Base-by-base conservation (phyloP, 2,113 vertebrate species). In the Sceloporus undulatus region DNA sequence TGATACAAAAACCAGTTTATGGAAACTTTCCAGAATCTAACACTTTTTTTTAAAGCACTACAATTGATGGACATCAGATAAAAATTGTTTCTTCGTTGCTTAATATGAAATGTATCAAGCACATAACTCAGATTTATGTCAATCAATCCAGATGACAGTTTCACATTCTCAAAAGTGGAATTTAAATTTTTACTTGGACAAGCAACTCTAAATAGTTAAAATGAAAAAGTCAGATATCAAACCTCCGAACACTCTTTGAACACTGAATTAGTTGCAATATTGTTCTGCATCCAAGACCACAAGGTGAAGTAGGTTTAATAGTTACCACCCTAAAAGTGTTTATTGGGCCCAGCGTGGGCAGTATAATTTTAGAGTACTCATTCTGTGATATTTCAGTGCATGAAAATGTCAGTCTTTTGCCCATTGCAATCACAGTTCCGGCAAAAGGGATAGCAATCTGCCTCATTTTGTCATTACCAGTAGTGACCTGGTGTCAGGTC, bases 401-500 rank as follows among this genome's bases (percentile, higher is more conserved):
- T 59, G 77, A 54, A 54, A 62, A 18, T 70, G 54, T 40, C 48
- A 87, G 7, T 56, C 34, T 34, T 54, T 80, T 59, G 34, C 16
- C n/a, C 11, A 29, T 79, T 71, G 38, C 40, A 59, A 27, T 38
- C 77, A 71, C 34, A 14, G 21, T 42, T 70, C 79, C 8, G 25
- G 76, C 21, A 56, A 34, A 25, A 70, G n/a, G 3, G 65, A 70
- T 71, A 71, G 10, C 66, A 73, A 40, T 59, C 14, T 71, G 77
- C 10, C 77, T 79, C 79, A 56, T 70, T 80, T 87, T 87, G 25
- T 59, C 66, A 73, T 56, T 80, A 76, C n/a, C 79, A 42, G 40
- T 71, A 2, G 74, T 87, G 77, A 27, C 52, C 66, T 87, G 34
- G 16, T 87, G 77, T 87, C 76, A 87, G 34, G 66, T 21, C 85